Evolutionary conservation across 2,797 vertebrate genomes (phyloP), one percentile per base, ranked within the genome.

Genomic region (Borostomias antarcticus): DNA sequence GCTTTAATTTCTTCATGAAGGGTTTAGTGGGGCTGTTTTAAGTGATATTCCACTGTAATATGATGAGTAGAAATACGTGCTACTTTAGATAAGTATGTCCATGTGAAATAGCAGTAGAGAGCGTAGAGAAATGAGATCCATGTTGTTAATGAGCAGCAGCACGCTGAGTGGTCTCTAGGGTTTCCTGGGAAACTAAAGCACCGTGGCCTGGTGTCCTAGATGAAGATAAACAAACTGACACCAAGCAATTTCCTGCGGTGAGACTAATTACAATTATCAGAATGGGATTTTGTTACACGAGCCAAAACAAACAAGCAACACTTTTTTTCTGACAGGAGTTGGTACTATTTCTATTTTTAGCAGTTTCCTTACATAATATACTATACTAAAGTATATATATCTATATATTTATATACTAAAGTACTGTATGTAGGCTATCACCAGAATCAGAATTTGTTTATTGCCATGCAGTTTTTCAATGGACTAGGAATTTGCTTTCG

Each of bases 161-260:
- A 17, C n/a, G 58, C 45, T 23, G 64, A 50, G 30, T 43, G 23
- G 43, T 53, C 73, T 70, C 61, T 57, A 53, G 21, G 32, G 69
- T 25, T 69, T 50, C 28, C 66, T 43, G 17, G 8, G 45, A 48
- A 48, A 19, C 21, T 5, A 68, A 68, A 78, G 80, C 75, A 80
- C 73, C 63, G 75, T 21, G 29, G 62, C 57, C 69, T 74, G 54
- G 23, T 62, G 51, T 62, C 75, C 35, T 66, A 51, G 28, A 62
- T 17, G 61, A 50, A 11, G 52, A 52, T 64, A 59, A 62, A 71
- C 62, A 78, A 68, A 72, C 30, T 73, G 74, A 77, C 72, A 82
- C 70, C 69, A 21, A 73, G 76, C 58, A 82, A 84, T 86, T 84
- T 85, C 58, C 70, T 54, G 40, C 64, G 70, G 64, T 78, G 69